These are phyloP conservation scores for Leptodactylus fallax DNA, from an alignment of 2,797 vertebrate species.

Conservation along the genomic window DNA sequence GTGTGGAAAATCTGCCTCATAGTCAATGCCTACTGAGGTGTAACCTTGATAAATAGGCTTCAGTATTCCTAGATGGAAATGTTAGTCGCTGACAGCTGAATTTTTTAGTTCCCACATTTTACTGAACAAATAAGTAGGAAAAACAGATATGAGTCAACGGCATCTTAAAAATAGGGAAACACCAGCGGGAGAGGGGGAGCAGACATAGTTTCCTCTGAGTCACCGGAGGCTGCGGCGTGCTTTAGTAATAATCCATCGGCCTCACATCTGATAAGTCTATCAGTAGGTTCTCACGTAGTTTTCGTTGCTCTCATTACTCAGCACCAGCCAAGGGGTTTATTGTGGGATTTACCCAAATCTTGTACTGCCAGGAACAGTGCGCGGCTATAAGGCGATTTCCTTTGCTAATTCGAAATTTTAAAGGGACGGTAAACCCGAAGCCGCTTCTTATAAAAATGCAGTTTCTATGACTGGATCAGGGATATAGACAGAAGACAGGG, in stretches of 20 bases:
- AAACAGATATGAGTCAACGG: conserved; percentile 21
- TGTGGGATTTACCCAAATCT: background rate
- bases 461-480: no score
- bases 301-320: background rate
- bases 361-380: background rate
- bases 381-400: background rate
- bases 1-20: conserved; percentile 24
- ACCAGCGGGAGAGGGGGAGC: conserved; percentile 20
- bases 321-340: background rate
- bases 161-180: conserved; percentile 42
- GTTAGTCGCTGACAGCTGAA: conserved; percentile 24
- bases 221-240: conserved; percentile 5
- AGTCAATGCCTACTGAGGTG: background rate
- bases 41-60: conserved; percentile 34
- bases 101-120: conserved; percentile 39
- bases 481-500: background rate
- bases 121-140: conserved; percentile 44
- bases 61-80: conserved; percentile 32
- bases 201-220: conserved; percentile 56
- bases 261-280: conserved; percentile 50
- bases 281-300: conserved; percentile 13
- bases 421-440: background rate
- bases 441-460: background rate
- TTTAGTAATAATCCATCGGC: background rate
- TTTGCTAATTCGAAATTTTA: background rate